Percentiles rank a stretch among this genome's conserved stretches.
Evolutionary conservation across 1,140 invertebrate species (phyloP).

Genomic region (Drosophila guanche): DNA sequence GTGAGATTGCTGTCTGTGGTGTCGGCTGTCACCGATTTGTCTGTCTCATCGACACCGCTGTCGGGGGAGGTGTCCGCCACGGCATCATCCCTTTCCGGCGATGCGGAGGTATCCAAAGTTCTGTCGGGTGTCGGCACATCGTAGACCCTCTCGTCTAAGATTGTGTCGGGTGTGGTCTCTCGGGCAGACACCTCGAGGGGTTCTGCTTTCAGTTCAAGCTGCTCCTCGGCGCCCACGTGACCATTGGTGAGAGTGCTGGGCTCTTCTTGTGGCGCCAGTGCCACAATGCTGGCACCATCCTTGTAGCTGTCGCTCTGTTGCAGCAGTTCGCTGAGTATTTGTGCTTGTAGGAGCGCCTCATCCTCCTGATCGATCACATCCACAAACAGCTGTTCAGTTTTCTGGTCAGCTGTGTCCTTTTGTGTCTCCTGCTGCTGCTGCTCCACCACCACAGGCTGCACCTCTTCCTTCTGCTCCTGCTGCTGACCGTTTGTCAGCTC

Average conservation of each 20-base stretch:
- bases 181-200: constrained; percentile 17
- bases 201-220: constrained; percentile 11
- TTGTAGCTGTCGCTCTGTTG: constrained; percentile 55
- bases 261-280: constrained; percentile 17
- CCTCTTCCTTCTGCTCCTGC: not conserved
- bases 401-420: not conserved
- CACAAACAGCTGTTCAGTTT: constrained; percentile 2
- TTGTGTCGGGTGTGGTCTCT: constrained; percentile 2
- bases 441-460: not conserved
- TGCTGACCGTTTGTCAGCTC: constrained; percentile 47
- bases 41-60: constrained; percentile 28
- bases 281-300: not conserved
- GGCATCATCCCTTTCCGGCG: not conserved
- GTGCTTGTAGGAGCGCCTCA: constrained; percentile 57
- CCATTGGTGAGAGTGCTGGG: constrained; percentile 38
- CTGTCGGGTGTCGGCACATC: not conserved
- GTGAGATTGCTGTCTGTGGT: constrained; percentile 27
- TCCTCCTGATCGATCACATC: constrained; percentile 23
- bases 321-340: constrained; percentile 72
- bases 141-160: no score
- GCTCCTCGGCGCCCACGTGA: constrained; percentile 27
- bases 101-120: not conserved
- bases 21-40: constrained; percentile 41
- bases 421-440: not conserved
- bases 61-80: constrained; percentile 20